Percentiles rank a stretch among this genome's conserved stretches.
Evolutionary conservation across 2,797 vertebrate genomes (phyloP).

Genomic region (Pelobates cultripes): DNA sequence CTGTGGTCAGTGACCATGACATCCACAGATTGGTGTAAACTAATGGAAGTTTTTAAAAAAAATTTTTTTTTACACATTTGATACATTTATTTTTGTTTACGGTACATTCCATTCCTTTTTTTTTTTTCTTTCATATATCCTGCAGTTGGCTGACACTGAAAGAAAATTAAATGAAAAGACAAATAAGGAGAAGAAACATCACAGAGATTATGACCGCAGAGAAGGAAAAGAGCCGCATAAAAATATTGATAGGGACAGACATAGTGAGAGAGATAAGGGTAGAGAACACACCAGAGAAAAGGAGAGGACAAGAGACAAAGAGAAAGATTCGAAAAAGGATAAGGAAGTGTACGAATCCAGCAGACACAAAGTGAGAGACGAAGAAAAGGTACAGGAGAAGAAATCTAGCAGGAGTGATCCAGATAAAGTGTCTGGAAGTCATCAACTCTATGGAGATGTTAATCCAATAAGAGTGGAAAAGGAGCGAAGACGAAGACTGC

Average conservation of each 20-base stretch:
- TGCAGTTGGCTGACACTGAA: slow-evolving; percentile 3
- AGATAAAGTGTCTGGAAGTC: slow-evolving; percentile 15
- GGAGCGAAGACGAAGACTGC: slow-evolving; percentile 58
- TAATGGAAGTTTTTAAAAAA: too few relatives aligned
- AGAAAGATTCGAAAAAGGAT: slow-evolving; percentile 52
- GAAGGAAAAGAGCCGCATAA: slow-evolving; percentile 68
- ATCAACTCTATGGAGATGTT: slow-evolving; percentile 46
- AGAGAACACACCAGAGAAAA: slow-evolving; percentile 58
- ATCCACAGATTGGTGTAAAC: too few relatives aligned
- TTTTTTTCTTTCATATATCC: too few relatives aligned
- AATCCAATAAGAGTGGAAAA: slow-evolving; percentile 45
- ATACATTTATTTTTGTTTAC: too few relatives aligned
- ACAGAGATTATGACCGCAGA: slow-evolving; percentile 64
- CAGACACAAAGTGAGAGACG: slow-evolving; percentile 62
- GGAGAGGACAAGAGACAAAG: slow-evolving; percentile 51
- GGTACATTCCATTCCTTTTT: too few relatives aligned
- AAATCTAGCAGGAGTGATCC: slow-evolving; percentile 58
- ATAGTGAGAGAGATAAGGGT: slow-evolving; percentile 60
- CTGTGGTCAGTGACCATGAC: too few relatives aligned
- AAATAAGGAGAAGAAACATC: slow-evolving; percentile 65
- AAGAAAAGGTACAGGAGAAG: slow-evolving; percentile 56
- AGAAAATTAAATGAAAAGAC: slow-evolving; percentile 67
- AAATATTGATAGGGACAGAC: slow-evolving; percentile 68
- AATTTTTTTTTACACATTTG: too few relatives aligned
- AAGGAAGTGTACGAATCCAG: slow-evolving; percentile 54